Percentiles rank a stretch among this genome's conserved stretches.
Conservation (phyloP, 2,113 vertebrate species). For the Mesitornis unicolor region DNA sequence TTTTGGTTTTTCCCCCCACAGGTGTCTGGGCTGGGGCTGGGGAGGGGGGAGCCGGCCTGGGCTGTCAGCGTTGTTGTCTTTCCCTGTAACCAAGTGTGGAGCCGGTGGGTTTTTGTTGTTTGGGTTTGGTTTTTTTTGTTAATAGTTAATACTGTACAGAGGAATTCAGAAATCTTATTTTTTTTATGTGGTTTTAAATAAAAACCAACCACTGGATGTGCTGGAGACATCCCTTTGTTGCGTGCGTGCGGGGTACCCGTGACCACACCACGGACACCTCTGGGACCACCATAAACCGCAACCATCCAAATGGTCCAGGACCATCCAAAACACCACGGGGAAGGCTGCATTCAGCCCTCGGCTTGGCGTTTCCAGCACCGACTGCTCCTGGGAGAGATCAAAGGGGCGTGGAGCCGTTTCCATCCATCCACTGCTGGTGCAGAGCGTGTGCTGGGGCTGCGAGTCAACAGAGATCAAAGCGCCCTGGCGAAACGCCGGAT, state of each 20-base stretch:
- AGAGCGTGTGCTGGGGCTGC: slow-evolving; percentile 13
- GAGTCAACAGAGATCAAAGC: slow-evolving; percentile 56
- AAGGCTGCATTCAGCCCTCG: not conserved
- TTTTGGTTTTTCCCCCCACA: not conserved
- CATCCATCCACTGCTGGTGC: not conserved
- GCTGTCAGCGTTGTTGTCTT: slow-evolving; percentile 59
- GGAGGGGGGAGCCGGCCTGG: slow-evolving; percentile 5
- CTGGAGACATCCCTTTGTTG: not conserved
- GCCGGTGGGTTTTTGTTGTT: slow-evolving; percentile 67
- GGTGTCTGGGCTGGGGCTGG: slow-evolving; percentile 22
- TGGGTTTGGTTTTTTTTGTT: slow-evolving; percentile 69
- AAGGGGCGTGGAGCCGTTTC: not conserved
- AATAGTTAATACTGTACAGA: slow-evolving; percentile 80
- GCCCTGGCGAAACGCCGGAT: not conserved
- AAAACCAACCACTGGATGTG: slow-evolving; percentile 73
- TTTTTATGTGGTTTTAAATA: slow-evolving; percentile 83
- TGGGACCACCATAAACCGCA: accelerated
- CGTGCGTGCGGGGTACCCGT: accelerated
- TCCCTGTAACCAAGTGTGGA: slow-evolving; percentile 62
- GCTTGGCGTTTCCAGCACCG: not conserved
- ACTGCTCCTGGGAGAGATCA: not conserved
- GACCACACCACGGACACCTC: not conserved
- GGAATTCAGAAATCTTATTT: slow-evolving; percentile 80
- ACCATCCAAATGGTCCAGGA: too few relatives aligned
- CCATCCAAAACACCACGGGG: accelerated